Conservation (phyloP, 2,888 invertebrate genomes). For the Leucania comma region DNA sequence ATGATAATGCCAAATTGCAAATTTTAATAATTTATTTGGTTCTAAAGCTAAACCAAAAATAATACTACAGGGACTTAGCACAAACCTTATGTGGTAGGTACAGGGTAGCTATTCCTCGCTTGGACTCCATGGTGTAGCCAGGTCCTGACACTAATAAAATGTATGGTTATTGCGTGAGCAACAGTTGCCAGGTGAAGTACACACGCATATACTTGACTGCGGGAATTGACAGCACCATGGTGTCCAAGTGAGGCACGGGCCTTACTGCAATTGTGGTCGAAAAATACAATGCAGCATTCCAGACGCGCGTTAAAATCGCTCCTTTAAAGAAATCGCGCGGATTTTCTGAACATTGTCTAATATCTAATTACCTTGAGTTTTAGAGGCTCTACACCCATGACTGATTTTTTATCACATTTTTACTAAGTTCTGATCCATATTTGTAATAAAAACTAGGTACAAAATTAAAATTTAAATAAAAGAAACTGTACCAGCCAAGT, state of each 20-base stretch:
- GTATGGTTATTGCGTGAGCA: no score
- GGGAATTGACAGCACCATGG: no score
- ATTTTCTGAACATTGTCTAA: not conserved
- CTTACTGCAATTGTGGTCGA: not conserved
- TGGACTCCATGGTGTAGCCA: no score
- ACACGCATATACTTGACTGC: no score
- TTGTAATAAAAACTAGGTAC: not conserved
- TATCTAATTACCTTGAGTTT: not conserved
- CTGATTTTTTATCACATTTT: not conserved
- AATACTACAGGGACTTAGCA: no score
- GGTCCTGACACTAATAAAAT: no score
- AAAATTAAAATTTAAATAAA: not conserved
- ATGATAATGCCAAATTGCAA: not conserved
- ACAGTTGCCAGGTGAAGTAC: no score
- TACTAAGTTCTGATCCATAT: not conserved
- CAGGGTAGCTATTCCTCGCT: no score
- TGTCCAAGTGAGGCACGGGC: no score
- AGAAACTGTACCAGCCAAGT: conserved; percentile 2
- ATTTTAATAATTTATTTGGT: not conserved
- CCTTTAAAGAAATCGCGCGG: not conserved
- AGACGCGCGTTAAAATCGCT: not conserved
- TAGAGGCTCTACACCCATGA: not conserved
- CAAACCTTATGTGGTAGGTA: no score
- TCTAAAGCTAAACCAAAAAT: not conserved
- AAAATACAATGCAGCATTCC: not conserved